Evolutionary conservation across 2,113 vertebrate species (phyloP).

Genomic region (Microcebus lehilahytsara): DNA sequence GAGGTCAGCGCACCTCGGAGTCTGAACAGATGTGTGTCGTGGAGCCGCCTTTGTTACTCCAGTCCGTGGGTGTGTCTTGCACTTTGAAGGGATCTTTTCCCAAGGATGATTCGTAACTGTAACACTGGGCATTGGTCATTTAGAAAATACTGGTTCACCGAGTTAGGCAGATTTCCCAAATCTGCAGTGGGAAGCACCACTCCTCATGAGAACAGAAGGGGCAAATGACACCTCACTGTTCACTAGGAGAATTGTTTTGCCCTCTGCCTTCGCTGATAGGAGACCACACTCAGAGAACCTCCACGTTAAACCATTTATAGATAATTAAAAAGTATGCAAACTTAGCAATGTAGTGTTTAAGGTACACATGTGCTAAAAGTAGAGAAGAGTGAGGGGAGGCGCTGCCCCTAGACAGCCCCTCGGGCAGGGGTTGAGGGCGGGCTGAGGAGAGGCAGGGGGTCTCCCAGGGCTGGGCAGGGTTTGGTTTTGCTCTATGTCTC

Average conservation of each 20-base stretch:
- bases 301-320: neutral
- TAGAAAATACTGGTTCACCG: neutral
- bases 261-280: neutral
- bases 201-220: neutral
- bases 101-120: neutral
- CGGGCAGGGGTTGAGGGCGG: neutral
- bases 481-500: neutral
- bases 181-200: neutral
- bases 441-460: neutral
- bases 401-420: neutral
- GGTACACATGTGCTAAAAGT: neutral
- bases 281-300: neutral
- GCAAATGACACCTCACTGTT: neutral
- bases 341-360: neutral
- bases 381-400: neutral
- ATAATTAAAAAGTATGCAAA: neutral
- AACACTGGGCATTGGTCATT: neutral
- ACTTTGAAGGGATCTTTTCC: neutral
- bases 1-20: neutral
- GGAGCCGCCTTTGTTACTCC: neutral
- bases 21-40: neutral
- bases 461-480: neutral
- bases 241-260: neutral
- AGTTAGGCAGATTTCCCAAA: neutral
- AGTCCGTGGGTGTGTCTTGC: neutral